Base-by-base conservation (phyloP, 1,140 invertebrate species). In the Dreissena polymorpha region DNA sequence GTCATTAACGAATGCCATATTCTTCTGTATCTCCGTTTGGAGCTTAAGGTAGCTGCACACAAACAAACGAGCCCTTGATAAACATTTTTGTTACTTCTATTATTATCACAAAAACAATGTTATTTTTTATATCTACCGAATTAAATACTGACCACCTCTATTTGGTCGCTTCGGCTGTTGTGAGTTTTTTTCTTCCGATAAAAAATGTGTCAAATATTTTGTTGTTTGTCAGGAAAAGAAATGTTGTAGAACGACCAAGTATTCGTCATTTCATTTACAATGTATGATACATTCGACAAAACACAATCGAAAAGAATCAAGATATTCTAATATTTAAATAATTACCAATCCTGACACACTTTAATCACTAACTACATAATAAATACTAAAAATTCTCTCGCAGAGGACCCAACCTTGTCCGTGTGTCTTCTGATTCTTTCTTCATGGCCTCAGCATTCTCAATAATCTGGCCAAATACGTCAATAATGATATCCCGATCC, bases 401-500 rank as follows among this genome's bases (percentile, higher is more conserved):
- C 23, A 27, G 23, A 23, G 13, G 29, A 27, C 5, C 64, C 14
- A 10, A 67, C 64, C 64, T 23, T 67, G 23, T 67, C 2, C 29
- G 64, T 67, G 64, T 67, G 13, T 23, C 23, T n/a, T 67, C 64
- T 23, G 64, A 27, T 23, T 67, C 64, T n/a, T 27, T 14, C 21
- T 67, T 67, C 64, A 67, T 67, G 12, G 23, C 8, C 23, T 67
- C 64, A 14, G 64, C 64, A 27, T 27, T 67, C 3, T 67, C 0
- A 67, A 67, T 67, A 13, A 67, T 67, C 29, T 67, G 64, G 5
- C 64, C 64, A 67, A 67, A 67, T n/a, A 23, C 21, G 29, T 67
- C 64, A 27, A 27, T 67, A n/a, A 67, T 29, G 12, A 67, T 29
- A n/a, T 67, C 23, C 29, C 23, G 23, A 67, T 23, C 29, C 64